Base-by-base conservation (phyloP, 2,888 invertebrate genomes). In the Euplexia lucipara region DNA sequence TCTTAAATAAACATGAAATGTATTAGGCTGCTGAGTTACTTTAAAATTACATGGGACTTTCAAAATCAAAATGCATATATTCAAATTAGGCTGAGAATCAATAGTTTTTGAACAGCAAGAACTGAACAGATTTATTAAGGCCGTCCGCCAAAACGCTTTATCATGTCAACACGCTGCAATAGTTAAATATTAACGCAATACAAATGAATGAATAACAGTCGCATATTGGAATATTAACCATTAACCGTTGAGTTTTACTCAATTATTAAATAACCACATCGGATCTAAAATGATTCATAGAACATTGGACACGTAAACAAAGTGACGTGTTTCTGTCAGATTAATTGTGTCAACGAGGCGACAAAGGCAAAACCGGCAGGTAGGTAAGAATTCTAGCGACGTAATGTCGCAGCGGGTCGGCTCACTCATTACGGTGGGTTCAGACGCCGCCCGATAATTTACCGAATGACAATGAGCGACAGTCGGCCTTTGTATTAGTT, bases 391-490 rank as follows among this genome's bases (percentile, higher is more conserved):
- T 72, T 41, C 62, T 61, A 42, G 41, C 66, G 58, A 59, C 57
- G 70, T 67, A 20, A 60, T 63, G 62, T 67, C 32, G 56, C 56
- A 65, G 58, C 52, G 64, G 65, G 37, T 57, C 48, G 65, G 51
- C 45, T 67, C 51, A 68, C 74, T 79, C 77, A 75, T 81, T 77
- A 79, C 64, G 59, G 16, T 61, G 52, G 51, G 64, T 70, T 66
- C 69, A 65, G 59, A 62, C 72, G 68, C 65, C 52, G 61, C 63
- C 77, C 75, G 81, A 80, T 83, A 83, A 83, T 83, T 83, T 81
- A 74, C 74, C 74, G 72, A 81, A 80, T 80, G 83, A 81, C 83
- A 80, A 83, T 75, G 82, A 83, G 75, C 70, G 83, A 83, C 83
- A 78, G 70, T 62, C 47, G 63, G 77, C 71, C 81, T 78, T 83